Conservation (phyloP, 2,797 vertebrate genomes). For the Mus caroli region DNA sequence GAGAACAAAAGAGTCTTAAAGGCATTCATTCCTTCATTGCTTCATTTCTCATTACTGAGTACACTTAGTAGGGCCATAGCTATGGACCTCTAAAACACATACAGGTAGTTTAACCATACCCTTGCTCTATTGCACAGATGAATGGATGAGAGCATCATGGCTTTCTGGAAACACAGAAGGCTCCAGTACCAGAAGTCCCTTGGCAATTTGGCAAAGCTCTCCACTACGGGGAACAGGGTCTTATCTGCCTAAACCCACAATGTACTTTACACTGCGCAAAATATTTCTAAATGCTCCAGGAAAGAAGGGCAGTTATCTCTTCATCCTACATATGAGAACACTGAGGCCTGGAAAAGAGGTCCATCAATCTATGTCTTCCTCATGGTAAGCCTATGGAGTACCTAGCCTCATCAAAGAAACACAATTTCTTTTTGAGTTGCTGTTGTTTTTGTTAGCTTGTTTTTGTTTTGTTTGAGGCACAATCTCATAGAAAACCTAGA, state of each 20-base stretch:
- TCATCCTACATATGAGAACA: neutral
- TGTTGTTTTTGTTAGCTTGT: neutral
- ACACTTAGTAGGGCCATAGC: neutral
- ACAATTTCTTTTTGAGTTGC: neutral
- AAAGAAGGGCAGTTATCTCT: neutral
- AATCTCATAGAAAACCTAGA: neutral
- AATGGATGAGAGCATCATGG: neutral
- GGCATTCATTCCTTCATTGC: neutral
- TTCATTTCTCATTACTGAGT: neutral
- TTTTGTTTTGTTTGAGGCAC: neutral
- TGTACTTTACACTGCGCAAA: neutral
- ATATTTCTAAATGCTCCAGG: neutral
- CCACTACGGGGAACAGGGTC: neutral
- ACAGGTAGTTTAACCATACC: neutral
- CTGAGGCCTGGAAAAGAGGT: neutral
- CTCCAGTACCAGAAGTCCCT: neutral
- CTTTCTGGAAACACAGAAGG: neutral
- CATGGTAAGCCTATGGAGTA: neutral
- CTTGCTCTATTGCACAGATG: neutral
- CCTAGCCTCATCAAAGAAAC: neutral
- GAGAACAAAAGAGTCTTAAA: conserved; percentile 28
- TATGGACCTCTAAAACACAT: neutral
- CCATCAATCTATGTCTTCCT: neutral
- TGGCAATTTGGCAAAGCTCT: neutral
- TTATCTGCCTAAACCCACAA: neutral